Evolutionary conservation across 1,140 invertebrate genomes (phyloP), one percentile per base, ranked within the genome.

Genomic region (Pemphigus obesinymphae): DNA sequence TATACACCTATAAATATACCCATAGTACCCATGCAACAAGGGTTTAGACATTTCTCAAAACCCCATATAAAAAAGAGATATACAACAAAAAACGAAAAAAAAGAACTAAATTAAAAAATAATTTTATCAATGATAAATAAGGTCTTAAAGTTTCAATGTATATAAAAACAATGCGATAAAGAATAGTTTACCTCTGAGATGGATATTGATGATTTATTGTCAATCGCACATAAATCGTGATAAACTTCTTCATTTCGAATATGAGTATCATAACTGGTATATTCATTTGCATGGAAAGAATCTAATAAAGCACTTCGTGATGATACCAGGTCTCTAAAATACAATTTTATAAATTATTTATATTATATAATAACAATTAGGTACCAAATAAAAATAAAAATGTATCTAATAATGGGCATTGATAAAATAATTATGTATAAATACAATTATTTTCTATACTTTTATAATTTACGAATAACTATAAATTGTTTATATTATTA

Each of bases 241-340:
- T 94, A 94, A 87, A 94, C 92, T 88, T 95, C 92, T 87, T 95
- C 93, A 87, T 92, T 91, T 86, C 90, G 89, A 82, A 90, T 90
- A 85, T 91, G 89, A 84, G 89, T 90, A 88, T 90, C 91, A 87
- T 89, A 91, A 86, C 88, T 90, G 83, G 90, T 89, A 85, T 92
- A 92, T 84, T 91, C 91, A 50, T 80, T 80, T 80, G 45, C 76
- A 80, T 61, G 76, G 23, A 80, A 80, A 40, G 76, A 80, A 45
- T 80, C 55, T 63, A 80, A 63, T 63, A 80, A 43, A 53, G 76
- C 76, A 80, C 76, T 63, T 31, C 76, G 63, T 29, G 76, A 80
- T n/a, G 72, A 82, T n/a, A 78, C 43, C 5, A 82, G 40, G 45
- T 82, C 23, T 73, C 72, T 50, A 82, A 53, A 82, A 29, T 26